Base-by-base conservation (phyloP, 2,113 vertebrate genomes). In the Hippocampus mohnikei region DNA sequence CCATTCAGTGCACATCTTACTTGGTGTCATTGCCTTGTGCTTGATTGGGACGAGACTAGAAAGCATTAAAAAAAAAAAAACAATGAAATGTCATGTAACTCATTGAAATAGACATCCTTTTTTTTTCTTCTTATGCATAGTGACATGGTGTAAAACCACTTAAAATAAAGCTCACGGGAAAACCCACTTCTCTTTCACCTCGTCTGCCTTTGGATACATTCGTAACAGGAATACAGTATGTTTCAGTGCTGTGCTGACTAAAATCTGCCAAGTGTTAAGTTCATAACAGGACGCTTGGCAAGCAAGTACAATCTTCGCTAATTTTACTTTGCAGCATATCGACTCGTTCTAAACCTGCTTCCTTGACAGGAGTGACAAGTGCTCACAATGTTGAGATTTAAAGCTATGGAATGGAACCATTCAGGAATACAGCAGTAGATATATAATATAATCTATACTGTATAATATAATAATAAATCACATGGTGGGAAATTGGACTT, bases 151-250 rank as follows among this genome's bases (percentile, higher is more conserved):
- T 16, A 80, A 33, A 42, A 72, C 13, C 40, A 48, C 37, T 56
- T 68, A 20, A 1, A 18, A 73, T 79, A 79, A 82, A 77, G 79
- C 80, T 80, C 37, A 79, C 77, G 75, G 27, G 25, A 69, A 74
- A 74, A 61, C n/a, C 20, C n/a, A n/a, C n/a, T n/a, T n/a, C n/a
- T n/a, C n/a, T 55, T 65, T 44, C 60, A 61, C 86, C n/a, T n/a
- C n/a, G n/a, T n/a, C n/a, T n/a, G n/a, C n/a, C 84, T 88, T 86
- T 87, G 82, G 85, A 70, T 73, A 21, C 56, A 52, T 74, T 68
- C 53, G 15, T 40, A 60, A 60, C 58, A 20, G 27, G 15, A 33
- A 8, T 33, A 27, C 27, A 2, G 27, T 27, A 33, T 20, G 58
- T 33, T 20, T 29, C 56, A 18, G 56, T 59, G 13, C 12, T 37